A percentile compares a stretch with the other conserved stretches of the same genome.
These are phyloP conservation scores for Orcinus orca DNA, from an alignment of 2,113 vertebrate genomes.

Conservation along the genomic window DNA sequence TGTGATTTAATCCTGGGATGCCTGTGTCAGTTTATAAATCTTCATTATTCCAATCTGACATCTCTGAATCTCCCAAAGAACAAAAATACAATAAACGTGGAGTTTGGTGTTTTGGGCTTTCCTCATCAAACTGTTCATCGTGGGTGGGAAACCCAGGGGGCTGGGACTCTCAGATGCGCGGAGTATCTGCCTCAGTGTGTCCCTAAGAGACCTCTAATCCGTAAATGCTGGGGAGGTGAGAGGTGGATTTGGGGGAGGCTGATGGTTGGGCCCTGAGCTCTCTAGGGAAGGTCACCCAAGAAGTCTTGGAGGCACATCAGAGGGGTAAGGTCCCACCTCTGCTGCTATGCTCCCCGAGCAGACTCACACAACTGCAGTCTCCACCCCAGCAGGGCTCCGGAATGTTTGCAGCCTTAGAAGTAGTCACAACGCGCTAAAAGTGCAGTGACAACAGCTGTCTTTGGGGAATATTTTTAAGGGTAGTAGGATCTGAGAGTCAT, in stretches of 20 bases:
- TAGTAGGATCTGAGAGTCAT: conserved; percentile 48
- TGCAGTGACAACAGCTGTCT: conserved; percentile 45
- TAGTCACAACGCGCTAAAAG: conserved; percentile 52
- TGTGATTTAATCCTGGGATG: not conserved
- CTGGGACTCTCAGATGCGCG: not conserved
- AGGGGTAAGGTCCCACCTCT: not conserved
- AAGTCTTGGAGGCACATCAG: not conserved
- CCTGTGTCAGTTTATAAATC: not conserved
- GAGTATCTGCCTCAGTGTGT: not conserved
- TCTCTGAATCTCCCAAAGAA: not conserved
- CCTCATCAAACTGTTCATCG: not conserved
- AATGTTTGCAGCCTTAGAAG: conserved; percentile 36
- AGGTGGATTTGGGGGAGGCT: not conserved
- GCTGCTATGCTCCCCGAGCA: not conserved
- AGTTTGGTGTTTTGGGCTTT: not conserved
- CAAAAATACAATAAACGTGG: not conserved
- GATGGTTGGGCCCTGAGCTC: not conserved
- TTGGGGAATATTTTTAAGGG: conserved; percentile 69
- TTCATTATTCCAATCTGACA: not conserved
- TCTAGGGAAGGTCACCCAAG: not conserved
- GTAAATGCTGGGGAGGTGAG: not conserved
- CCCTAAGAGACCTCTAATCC: not conserved
- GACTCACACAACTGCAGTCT: not conserved
- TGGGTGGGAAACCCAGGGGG: not conserved
- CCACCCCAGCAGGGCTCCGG: not conserved